Evolutionary conservation across 2,797 vertebrate genomes (phyloP).

Genomic region (Vultur gryphus): DNA sequence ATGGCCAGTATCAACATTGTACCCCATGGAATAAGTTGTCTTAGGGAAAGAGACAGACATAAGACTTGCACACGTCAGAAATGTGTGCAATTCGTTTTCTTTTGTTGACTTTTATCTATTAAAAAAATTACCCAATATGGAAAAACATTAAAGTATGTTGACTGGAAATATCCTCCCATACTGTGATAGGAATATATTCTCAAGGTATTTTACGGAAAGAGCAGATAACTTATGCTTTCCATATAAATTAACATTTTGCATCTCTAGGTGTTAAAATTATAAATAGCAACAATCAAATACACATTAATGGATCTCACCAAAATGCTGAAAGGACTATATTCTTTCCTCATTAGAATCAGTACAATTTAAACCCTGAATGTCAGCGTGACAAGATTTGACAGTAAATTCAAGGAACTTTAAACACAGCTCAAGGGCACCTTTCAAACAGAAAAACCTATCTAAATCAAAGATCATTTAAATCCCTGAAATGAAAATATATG

Average conservation of each 20-base stretch:
- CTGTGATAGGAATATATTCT: neutral
- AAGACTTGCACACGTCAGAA: neutral
- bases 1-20: neutral
- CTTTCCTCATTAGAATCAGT: neutral
- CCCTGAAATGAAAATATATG: neutral
- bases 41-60: neutral
- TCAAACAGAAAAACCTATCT: neutral
- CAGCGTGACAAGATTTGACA: neutral
- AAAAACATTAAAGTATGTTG: neutral
- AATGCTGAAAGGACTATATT: neutral
- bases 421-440: neutral
- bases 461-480: neutral
- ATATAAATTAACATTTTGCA: neutral
- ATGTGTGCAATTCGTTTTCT: neutral
- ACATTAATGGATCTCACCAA: neutral
- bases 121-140: neutral
- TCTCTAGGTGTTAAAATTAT: neutral
- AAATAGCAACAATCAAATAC: neutral
- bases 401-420: neutral
- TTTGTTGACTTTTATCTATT: neutral
- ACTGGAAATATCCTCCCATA: neutral
- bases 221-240: neutral
- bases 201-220: neutral
- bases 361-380: neutral
- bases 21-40: neutral